A percentile compares a stretch with the other conserved stretches of the same genome.
Evolutionary conservation across 1,140 invertebrate genomes (phyloP).

Genomic region (Zaprionus inermis): DNA sequence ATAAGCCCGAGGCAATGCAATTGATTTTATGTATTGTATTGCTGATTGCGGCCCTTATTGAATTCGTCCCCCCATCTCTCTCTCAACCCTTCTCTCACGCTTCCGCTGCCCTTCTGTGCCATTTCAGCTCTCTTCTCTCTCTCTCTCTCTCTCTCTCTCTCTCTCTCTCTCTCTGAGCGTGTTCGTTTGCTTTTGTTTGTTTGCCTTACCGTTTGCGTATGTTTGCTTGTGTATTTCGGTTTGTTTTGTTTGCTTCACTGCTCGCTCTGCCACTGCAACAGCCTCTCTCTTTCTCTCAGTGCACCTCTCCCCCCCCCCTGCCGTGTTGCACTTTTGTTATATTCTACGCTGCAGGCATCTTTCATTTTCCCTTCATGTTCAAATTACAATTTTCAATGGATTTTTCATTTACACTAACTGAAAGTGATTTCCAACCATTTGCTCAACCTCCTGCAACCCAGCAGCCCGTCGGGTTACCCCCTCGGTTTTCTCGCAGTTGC

Average conservation of each 20-base stretch:
- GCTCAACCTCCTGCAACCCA: background rate
- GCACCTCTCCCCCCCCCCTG: background rate
- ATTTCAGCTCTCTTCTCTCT: conserved; percentile 2
- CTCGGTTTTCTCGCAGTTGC: conserved; percentile 20
- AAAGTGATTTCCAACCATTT: background rate
- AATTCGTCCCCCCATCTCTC: conserved; percentile 47
- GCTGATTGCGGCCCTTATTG: conserved; percentile 74
- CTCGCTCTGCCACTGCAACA: background rate
- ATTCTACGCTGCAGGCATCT: conserved; percentile 24
- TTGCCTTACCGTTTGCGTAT: conserved; percentile 17
- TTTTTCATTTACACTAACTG: conserved; percentile 56
- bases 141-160: background rate
- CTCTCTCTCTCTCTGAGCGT: conserved; percentile 27
- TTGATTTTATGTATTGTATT: conserved; percentile 79
- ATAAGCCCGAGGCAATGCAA: conserved; percentile 75
- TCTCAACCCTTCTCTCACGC: background rate
- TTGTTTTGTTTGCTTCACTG: conserved; percentile 40
- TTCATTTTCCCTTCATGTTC: conserved; percentile 33
- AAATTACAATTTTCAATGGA: conserved; percentile 56
- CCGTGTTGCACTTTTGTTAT: conserved; percentile 6
- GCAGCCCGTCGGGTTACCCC: no score
- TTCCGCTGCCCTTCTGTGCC: background rate
- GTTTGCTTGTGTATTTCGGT: conserved; percentile 24
- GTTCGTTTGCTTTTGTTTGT: conserved; percentile 47
- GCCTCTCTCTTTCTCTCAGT: no score